Percentiles rank a stretch among this genome's conserved stretches.
Conservation (phyloP, 2,113 vertebrate species). For the Philantomba maxwellii region DNA sequence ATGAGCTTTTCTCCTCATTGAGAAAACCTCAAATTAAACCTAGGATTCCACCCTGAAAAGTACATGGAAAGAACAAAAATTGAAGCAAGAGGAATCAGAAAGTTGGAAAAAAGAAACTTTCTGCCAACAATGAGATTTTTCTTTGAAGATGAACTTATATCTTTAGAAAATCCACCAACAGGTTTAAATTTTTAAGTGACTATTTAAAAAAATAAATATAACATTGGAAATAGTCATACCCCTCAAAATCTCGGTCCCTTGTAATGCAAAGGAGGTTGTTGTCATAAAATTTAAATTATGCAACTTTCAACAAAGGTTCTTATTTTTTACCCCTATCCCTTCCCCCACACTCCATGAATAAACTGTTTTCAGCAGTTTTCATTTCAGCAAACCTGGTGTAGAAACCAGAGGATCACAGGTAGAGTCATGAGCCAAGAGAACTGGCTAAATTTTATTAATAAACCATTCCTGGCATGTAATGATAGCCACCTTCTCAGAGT, state of each 20-base stretch:
- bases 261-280: background rate
- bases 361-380: background rate
- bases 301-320: background rate
- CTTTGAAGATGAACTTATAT: background rate
- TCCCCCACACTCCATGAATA: background rate
- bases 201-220: background rate
- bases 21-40: background rate
- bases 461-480: background rate
- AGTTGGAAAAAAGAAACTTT: background rate
- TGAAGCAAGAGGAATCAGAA: background rate
- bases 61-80: background rate
- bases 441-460: background rate
- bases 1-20: too few species aligned
- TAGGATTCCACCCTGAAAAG: background rate
- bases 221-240: background rate
- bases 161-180: background rate
- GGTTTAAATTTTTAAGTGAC: background rate
- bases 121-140: background rate
- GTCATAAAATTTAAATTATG: background rate
- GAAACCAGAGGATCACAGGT: background rate
- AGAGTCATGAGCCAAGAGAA: background rate
- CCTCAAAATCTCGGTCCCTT: background rate
- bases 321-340: background rate
- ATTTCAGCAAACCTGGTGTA: background rate
- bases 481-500: background rate